These are phyloP conservation scores for Donacobius atricapilla DNA, from an alignment of 2,113 vertebrate genomes.

Conservation along the genomic window DNA sequence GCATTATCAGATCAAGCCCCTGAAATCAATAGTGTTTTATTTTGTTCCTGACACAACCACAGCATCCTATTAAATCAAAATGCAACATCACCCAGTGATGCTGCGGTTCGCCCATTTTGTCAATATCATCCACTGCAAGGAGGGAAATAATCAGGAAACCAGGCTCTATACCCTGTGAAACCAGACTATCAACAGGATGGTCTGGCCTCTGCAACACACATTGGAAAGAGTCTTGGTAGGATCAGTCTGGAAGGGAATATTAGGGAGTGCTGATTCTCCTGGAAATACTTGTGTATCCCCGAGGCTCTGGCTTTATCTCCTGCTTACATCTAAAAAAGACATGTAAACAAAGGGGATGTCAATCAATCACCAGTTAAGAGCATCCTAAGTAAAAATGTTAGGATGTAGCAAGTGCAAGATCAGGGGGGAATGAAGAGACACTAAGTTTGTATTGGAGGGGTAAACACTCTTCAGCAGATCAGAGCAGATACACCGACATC, in stretches of 20 bases:
- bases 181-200: neutral
- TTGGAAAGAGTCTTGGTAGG: neutral
- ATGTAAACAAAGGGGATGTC: neutral
- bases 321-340: neutral
- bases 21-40: constrained; percentile 49
- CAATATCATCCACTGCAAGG: neutral
- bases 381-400: neutral
- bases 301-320: neutral
- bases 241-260: neutral
- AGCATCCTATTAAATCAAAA: constrained; percentile 18
- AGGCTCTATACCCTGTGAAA: neutral
- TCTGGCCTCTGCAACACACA: neutral
- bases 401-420: neutral
- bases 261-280: neutral
- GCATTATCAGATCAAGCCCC: neutral
- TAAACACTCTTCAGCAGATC: neutral
- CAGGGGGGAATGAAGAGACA: neutral
- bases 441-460: neutral
- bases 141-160: neutral
- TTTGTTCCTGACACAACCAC: constrained; percentile 16
- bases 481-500: neutral
- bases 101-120: neutral
- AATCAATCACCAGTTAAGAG: neutral
- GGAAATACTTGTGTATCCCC: neutral
- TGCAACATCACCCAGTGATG: neutral